Evolutionary conservation across 2,113 vertebrate species (phyloP).

Genomic region (Marmota monax): DNA sequence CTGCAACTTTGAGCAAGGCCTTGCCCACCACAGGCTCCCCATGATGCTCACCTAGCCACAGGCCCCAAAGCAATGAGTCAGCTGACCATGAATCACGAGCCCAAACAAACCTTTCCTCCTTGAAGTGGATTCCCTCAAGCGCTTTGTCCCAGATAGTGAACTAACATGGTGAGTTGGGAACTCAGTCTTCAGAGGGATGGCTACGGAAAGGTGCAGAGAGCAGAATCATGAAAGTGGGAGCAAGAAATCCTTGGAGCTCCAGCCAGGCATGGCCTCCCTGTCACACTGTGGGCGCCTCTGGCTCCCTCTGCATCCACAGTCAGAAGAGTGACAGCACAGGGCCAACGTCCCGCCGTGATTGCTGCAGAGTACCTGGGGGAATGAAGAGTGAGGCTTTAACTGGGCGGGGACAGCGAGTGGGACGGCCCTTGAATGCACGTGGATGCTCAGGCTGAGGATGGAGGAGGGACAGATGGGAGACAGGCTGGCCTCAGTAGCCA

Average conservation of each 20-base stretch:
- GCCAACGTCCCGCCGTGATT: not conserved
- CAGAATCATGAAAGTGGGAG: not conserved
- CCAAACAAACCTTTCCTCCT: no score
- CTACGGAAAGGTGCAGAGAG: no score
- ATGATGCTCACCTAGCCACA: not conserved
- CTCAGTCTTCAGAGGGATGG: not conserved
- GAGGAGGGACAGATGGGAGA: not conserved
- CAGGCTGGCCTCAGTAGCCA: not conserved
- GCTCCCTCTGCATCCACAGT: not conserved
- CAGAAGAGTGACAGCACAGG: no score
- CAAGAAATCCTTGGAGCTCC: not conserved
- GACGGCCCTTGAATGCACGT: not conserved
- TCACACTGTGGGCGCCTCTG: not conserved
- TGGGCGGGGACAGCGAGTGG: accelerated
- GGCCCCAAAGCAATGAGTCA: no score
- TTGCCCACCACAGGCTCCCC: not conserved
- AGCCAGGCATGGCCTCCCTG: accelerated
- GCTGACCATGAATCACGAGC: not conserved
- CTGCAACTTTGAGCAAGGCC: not conserved
- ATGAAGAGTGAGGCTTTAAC: not conserved
- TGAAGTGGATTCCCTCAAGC: not conserved
- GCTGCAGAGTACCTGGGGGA: not conserved
- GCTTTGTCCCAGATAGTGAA: not conserved
- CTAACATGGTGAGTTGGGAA: not conserved
- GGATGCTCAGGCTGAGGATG: not conserved